Evolutionary conservation across 2,113 vertebrate species (phyloP), one percentile per base, ranked within the genome.

Genomic region (Anas platyrhynchos): DNA sequence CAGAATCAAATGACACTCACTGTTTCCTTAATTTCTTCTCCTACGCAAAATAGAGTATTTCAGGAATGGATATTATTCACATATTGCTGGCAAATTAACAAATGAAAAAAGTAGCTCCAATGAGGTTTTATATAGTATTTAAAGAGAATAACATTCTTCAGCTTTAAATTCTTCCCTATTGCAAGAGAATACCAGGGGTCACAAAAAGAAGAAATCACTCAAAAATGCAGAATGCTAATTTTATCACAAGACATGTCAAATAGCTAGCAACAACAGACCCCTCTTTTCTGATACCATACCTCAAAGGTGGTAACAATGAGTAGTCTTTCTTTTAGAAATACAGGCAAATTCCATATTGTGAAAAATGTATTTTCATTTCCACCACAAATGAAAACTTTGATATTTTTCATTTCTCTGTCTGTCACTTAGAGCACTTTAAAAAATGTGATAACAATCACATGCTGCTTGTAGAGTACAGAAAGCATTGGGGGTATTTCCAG

Each of bases 361-460:
- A 78, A 77, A 78, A 89, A 66, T 26, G 15, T 6, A 34, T 91
- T 96, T 88, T 84, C 73, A 59, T 89, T 91, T 96, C 65, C 20
- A 52, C 17, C 16, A 78, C 31, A 86, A 89, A 79, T 26, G 16
- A 91, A 93, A 96, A 78, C 26, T 72, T 88, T n/a, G 15, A 2
- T 76, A 79, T 75, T 94, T 94, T 93, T 75, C 13, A 27, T 56
- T 96, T 92, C 89, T 84, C 88, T 83, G 27, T 58, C 86, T 84
- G 16, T 84, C 56, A 80, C 15, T 88, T 94, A 38, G 16, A 86
- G 22, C 16, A 79, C 55, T 88, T 96, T 52, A 46, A 75, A 91
- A 91, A 79, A 48, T 23, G 15, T 72, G 48, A 21, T 59, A 81
- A 69, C 8, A 95, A 69, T 89, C 23, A 77, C n/a, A 72, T 68